Evolutionary conservation across 2,113 vertebrate genomes (phyloP), one percentile per base, ranked within the genome.

Genomic region (Neolamprologus kungweensis): DNA sequence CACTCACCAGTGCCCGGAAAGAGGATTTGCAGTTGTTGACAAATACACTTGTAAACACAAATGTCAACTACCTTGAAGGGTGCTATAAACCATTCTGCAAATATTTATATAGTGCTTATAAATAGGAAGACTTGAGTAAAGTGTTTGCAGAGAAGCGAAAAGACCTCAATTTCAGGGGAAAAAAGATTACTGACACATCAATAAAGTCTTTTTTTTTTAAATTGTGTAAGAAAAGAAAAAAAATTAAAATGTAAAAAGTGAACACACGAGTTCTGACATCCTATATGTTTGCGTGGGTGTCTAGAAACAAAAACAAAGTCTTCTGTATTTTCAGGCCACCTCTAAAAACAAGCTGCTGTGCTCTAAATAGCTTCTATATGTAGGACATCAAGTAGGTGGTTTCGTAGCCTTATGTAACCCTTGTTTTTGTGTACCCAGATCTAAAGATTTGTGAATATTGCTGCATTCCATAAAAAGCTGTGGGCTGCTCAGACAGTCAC

Each of bases 341-440:
- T 87, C 58, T 81, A n/a, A 87, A 85, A 89, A 57, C 47, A 42
- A 86, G 9, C 80, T 80, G 51, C 55, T 83, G 50, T 12, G n/a
- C 81, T 89, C 40, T 84, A 86, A 93, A 89, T 58, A 83, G 89
- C 45, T 87, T 75, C 65, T 84, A 82, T 89, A 88, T 91, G 89
- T 85, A 83, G 87, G 85, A 81, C 86, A 71, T 79, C 37, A 87
- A 80, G 94, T 95, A 89, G 92, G 92, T 63, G 92, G 88, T 80
- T 80, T 58, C 21, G 35, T 55, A 28, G 81, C 53, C 53, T 88
- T 92, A 33, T 54, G 79, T 83, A 90, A 91, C 51, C 51, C 47
- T 75, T 88, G 63, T 82, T 93, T 87, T 75, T 79, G 40, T 85
- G 45, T 73, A 26, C 73, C 12, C 51, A 75, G 11, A 86, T 88